Evolutionary conservation across 2,888 invertebrate genomes (phyloP), one percentile per base, ranked within the genome.

Genomic region (Hemithea aestivaria): DNA sequence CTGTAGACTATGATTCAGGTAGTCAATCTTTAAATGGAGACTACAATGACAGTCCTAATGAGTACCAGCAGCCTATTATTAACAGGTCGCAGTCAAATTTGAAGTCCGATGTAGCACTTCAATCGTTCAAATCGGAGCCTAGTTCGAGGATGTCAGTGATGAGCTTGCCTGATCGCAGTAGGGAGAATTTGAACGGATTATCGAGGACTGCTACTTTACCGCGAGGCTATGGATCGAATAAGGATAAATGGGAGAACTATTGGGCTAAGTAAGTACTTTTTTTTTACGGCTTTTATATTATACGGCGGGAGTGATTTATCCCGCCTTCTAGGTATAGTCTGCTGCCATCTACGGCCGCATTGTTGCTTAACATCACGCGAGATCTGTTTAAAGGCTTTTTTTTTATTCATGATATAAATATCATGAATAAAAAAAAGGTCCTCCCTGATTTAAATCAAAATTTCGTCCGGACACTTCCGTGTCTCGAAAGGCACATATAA

Each of bases 241-340:
- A 69, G 51, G 78, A 82, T 51, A 83, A 72, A 30, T 87, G 87
- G 87, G 84, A 87, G 45, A 84, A 84, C 9, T 87, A 88, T 51
- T 88, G 88, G 88, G 71, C 84, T 1, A 69, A 73, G 88, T 88
- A 58, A 81, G 84, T 80, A 51, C 29, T 52, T 40, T 41, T 35
- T 40, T 31, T 35, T 33, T 7, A 20, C 26, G 2, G 23, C 24
- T 9, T 7, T 24, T 20, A 1, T 9, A 26, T 10, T 1, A n/a
- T n/a, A n/a, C n/a, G n/a, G n/a, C n/a, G n/a, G n/a, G n/a, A n/a
- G n/a, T n/a, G n/a, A n/a, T n/a, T n/a, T n/a, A n/a, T n/a, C n/a
- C n/a, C n/a, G n/a, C n/a, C n/a, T n/a, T n/a, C n/a, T n/a, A n/a
- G n/a, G n/a, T n/a, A n/a, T n/a, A n/a, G n/a, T n/a, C n/a, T n/a